These are phyloP conservation scores for Macropodus opercularis DNA, from an alignment of 2,797 vertebrate species.

Conservation along the genomic window DNA sequence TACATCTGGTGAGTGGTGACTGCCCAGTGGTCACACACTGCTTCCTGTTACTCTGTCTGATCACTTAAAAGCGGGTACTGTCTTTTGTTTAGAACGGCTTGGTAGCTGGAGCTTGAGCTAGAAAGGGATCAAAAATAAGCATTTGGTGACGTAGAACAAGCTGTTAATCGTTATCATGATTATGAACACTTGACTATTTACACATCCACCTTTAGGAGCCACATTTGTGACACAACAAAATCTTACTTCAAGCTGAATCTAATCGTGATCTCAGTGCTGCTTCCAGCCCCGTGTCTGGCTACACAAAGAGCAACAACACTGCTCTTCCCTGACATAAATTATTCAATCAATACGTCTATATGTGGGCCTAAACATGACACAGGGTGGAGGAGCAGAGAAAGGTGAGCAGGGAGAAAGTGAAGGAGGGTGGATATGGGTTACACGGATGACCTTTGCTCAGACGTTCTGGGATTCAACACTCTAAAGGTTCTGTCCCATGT, in stretches of 20 bases:
- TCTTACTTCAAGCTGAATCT: no score
- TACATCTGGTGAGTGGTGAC: conserved; percentile 16
- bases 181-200: no score
- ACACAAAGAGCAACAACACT: conserved; percentile 40
- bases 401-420: conserved; percentile 9
- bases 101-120: neutral
- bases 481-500: neutral
- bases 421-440: conserved; percentile 14
- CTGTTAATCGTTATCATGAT: no score
- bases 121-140: no score
- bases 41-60: conserved; percentile 25
- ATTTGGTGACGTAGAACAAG: no score
- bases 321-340: conserved; percentile 72
- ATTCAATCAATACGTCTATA: conserved; percentile 70
- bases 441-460: conserved; percentile 24
- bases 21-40: neutral
- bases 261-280: conserved; percentile 17
- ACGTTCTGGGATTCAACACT: conserved; percentile 6
- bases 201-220: no score
- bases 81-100: conserved; percentile 10
- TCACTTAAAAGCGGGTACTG: neutral
- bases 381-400: conserved; percentile 34
- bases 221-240: no score
- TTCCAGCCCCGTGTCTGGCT: conserved; percentile 5
- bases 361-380: conserved; percentile 52